These are phyloP conservation scores for Albula glossodonta DNA, from an alignment of 2,113 vertebrate species.

Conservation along the genomic window DNA sequence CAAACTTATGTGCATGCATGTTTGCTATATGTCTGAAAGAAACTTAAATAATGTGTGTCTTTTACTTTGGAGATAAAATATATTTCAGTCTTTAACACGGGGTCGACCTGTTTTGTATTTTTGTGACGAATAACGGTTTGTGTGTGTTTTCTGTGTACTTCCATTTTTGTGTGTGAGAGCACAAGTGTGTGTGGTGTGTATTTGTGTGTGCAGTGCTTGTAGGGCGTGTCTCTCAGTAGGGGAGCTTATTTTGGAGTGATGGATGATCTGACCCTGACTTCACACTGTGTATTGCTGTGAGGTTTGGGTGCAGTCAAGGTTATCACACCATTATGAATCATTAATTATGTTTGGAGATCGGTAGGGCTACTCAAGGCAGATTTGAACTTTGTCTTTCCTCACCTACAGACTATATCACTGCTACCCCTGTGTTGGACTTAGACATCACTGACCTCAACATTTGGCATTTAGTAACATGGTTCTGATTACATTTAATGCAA, in stretches of 20 bases:
- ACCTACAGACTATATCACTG: not conserved
- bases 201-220: slow-evolving; percentile 17
- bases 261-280: slow-evolving; percentile 61
- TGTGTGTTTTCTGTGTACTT: not conserved
- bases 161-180: slow-evolving; percentile 10
- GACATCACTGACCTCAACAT: too few relatives aligned
- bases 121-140: not conserved
- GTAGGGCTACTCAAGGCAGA: not conserved
- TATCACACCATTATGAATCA: slow-evolving; percentile 25
- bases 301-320: slow-evolving; percentile 27
- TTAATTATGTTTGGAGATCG: slow-evolving; percentile 23
- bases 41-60: not conserved
- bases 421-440: not conserved
- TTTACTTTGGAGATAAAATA: not conserved
- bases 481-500: too few relatives aligned
- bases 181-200: slow-evolving; percentile 20
- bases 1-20: not conserved
- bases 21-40: not conserved
- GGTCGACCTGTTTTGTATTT: slow-evolving; percentile 22
- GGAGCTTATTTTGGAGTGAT: slow-evolving; percentile 51
- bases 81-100: slow-evolving; percentile 22
- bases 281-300: slow-evolving; percentile 29
- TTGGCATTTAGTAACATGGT: too few relatives aligned
- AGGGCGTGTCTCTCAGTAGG: slow-evolving; percentile 50
- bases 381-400: slow-evolving; percentile 1